These are phyloP conservation scores for Chrysomela aeneicollis DNA, from an alignment of 2,888 invertebrate genomes.

Conservation along the genomic window DNA sequence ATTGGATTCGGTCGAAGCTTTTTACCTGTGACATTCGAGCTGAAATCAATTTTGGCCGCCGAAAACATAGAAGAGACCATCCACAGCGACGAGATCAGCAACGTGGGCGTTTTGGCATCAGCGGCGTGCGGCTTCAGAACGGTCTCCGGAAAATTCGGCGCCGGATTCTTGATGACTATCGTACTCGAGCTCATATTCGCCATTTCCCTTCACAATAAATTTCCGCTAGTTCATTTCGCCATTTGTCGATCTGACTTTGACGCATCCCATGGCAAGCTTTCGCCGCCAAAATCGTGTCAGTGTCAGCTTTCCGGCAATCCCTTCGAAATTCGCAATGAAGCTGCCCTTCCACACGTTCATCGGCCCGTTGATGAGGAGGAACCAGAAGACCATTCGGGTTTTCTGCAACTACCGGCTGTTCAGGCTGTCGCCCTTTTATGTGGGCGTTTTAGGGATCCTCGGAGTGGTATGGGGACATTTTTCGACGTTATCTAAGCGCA, in stretches of 20 bases:
- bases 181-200: constrained; percentile 38
- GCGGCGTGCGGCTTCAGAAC: constrained; percentile 26
- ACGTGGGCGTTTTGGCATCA: constrained; percentile 38
- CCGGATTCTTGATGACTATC: constrained; percentile 48
- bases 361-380: constrained; percentile 48
- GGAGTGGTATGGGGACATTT: constrained; percentile 49
- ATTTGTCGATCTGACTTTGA: constrained; percentile 20
- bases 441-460: constrained; percentile 53
- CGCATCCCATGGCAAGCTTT: constrained; percentile 15
- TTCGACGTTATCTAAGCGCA: background rate
- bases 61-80: constrained; percentile 51
- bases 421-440: constrained; percentile 52
- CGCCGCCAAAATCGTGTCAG: constrained; percentile 18
- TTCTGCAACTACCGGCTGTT: constrained; percentile 51
- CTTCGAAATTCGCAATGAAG: constrained; percentile 48
- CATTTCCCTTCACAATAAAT: background rate
- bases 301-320: constrained; percentile 29
- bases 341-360: constrained; percentile 52
- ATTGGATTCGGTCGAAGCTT: no score
- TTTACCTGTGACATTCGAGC: constrained; percentile 51
- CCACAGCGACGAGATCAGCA: constrained; percentile 49
- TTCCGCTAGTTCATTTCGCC: constrained; percentile 16
- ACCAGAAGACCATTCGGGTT: constrained; percentile 44
- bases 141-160: constrained; percentile 26
- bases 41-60: constrained; percentile 50